Evolutionary conservation across 2,797 vertebrate species (phyloP).

Genomic region (Dendrocincla fuliginosa): DNA sequence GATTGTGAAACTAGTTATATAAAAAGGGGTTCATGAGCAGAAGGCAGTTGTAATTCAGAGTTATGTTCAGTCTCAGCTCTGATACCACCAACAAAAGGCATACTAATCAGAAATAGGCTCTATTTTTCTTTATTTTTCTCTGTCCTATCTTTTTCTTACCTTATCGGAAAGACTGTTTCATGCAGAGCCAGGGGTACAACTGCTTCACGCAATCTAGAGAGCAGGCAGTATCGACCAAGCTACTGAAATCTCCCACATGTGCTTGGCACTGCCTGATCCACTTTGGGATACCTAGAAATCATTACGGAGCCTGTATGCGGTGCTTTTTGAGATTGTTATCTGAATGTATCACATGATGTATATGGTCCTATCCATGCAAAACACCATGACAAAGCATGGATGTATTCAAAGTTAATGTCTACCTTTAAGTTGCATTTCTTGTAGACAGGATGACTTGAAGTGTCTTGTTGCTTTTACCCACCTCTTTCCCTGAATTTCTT

Average conservation of each 20-base stretch:
- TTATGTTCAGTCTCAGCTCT: neutral
- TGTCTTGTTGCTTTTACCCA: neutral
- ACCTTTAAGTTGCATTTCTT: neutral
- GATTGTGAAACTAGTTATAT: neutral
- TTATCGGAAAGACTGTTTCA: neutral
- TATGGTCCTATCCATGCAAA: neutral
- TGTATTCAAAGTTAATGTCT: neutral
- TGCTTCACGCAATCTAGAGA: neutral
- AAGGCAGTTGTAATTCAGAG: neutral
- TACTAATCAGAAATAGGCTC: neutral
- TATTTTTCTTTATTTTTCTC: neutral
- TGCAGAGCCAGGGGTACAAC: neutral
- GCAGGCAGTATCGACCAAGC: accelerated
- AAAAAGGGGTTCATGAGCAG: neutral
- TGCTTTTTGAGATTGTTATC: neutral
- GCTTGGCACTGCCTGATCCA: too few species aligned
- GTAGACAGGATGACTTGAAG: neutral
- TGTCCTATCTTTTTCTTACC: neutral
- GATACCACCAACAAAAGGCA: neutral
- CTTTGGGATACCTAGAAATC: neutral
- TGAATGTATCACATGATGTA: neutral
- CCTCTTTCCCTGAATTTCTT: neutral
- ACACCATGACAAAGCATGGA: too few species aligned
- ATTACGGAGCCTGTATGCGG: neutral
- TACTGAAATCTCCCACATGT: neutral